Evolutionary conservation across 2,113 vertebrate species (phyloP).

Genomic region (Hirundichthys speculiger): DNA sequence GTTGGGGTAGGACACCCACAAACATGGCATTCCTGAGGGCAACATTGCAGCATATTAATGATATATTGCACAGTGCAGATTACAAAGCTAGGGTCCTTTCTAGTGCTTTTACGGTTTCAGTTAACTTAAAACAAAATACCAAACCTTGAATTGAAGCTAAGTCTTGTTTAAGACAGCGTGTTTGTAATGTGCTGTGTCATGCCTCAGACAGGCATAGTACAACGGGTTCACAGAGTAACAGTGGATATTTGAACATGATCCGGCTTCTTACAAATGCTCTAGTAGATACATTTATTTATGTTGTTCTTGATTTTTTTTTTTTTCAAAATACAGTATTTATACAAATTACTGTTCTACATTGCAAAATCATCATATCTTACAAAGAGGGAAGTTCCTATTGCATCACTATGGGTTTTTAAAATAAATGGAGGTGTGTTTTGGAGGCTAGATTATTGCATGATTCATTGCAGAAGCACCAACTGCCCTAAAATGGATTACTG

Average conservation of each 20-base stretch:
- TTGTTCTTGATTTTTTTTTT: too few relatives aligned
- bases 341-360: too few relatives aligned
- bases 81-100: conserved; percentile 76
- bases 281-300: too few relatives aligned
- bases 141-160: conserved; percentile 53
- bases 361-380: too few relatives aligned
- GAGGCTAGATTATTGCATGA: conserved; percentile 47
- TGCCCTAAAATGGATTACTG: conserved; percentile 33
- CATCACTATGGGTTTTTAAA: conserved; percentile 41
- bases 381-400: conserved; percentile 20
- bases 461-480: conserved; percentile 45
- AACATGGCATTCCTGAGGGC: conserved; percentile 81
- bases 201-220: conserved; percentile 13
- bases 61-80: conserved; percentile 76
- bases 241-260: conserved; percentile 14
- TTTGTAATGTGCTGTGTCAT: conserved; percentile 72
- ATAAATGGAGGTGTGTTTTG: conserved; percentile 43
- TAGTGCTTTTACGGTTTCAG: conserved; percentile 67
- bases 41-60: conserved; percentile 81
- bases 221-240: neutral
- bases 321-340: too few relatives aligned
- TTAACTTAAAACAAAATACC: conserved; percentile 71
- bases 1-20: conserved; percentile 83
- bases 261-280: too few relatives aligned
- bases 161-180: conserved; percentile 49